Base-by-base conservation (phyloP, 2,113 vertebrate species). In the Ageneiosus marmoratus region DNA sequence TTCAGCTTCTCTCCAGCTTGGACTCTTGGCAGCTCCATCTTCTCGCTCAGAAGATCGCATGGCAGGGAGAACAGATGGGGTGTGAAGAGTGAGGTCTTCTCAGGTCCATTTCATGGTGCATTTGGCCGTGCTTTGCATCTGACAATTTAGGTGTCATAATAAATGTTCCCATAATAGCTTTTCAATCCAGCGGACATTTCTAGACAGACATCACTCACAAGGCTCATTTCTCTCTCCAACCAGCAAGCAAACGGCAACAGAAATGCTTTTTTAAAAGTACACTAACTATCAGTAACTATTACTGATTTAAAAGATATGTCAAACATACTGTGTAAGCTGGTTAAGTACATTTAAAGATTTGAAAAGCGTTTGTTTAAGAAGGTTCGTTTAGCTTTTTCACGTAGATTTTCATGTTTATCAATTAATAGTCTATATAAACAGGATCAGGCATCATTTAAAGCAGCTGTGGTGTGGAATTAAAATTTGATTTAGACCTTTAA, bases 381-480 rank as follows among this genome's bases (percentile, higher is more conserved):
- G 88, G 91, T 41, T 76, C 41, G 55, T 84, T 84, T 82, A 27
- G 37, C 53, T 44, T 87, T 85, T 74, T 83, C 73, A 82, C 88
- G 83, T 83, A 73, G 75, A 87, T 86, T 83, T 87, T 80, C 80
- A 74, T 55, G 83, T 83, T 76, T 82, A 84, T 90, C 88, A 88
- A 90, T 93, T 91, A 91, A 88, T 90, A 88, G 89, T 41, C 90
- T 86, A 89, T 41, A 75, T 79, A 89, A 80, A 85, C 69, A n/a
- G 29, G 8, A 86, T 90, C 87, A 81, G 87, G 27, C 88, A 83
- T 72, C 70, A 32, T 80, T 81, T 76, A 84, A 87, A 83, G 88
- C 55, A 87, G 75, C 83, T 75, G 53, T 83, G 85, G 83, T 78
- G 87, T 85, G 87, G 76, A 90, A 88, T 91, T 91, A 87, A 89